Evolutionary conservation across 2,797 vertebrate species (phyloP).

Genomic region (Vespertilio murinus): DNA sequence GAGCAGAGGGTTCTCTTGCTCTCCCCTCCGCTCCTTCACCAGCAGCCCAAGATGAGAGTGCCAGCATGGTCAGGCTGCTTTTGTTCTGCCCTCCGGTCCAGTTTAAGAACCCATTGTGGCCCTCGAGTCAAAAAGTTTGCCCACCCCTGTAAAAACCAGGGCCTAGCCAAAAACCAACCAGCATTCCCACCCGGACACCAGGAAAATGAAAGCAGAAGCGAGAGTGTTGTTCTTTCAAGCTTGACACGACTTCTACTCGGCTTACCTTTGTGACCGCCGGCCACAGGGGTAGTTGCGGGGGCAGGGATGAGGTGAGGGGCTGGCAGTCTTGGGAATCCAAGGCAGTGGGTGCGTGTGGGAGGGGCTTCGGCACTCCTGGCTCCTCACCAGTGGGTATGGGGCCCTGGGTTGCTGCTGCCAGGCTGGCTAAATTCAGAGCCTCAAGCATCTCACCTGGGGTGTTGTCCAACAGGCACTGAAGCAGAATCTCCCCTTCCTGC

Average conservation of each 20-base stretch:
- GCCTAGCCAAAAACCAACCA: not conserved
- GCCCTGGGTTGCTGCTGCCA: not conserved
- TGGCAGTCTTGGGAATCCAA: not conserved
- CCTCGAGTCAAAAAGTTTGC: too few species aligned
- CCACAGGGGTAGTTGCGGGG: not conserved
- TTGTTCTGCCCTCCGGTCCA: too few species aligned
- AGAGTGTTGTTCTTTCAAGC: not conserved
- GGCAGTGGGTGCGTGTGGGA: rapidly evolving
- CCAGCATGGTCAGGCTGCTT: too few species aligned
- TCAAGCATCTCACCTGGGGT: conserved; percentile 87
- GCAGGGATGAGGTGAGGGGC: not conserved
- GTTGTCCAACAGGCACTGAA: conserved; percentile 87
- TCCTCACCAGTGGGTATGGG: not conserved
- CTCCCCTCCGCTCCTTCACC: too few species aligned
- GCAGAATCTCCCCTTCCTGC: conserved; percentile 89
- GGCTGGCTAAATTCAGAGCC: not conserved
- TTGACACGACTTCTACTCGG: not conserved
- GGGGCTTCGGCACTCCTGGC: not conserved
- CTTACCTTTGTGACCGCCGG: not conserved
- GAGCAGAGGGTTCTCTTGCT: too few species aligned
- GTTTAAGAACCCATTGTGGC: too few species aligned
- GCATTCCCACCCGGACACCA: not conserved
- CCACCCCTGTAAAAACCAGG: too few species aligned
- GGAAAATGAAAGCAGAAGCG: not conserved
- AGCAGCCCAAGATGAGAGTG: too few species aligned